Evolutionary conservation across 2,888 invertebrate species (phyloP).

Genomic region (Microplitis manilae): DNA sequence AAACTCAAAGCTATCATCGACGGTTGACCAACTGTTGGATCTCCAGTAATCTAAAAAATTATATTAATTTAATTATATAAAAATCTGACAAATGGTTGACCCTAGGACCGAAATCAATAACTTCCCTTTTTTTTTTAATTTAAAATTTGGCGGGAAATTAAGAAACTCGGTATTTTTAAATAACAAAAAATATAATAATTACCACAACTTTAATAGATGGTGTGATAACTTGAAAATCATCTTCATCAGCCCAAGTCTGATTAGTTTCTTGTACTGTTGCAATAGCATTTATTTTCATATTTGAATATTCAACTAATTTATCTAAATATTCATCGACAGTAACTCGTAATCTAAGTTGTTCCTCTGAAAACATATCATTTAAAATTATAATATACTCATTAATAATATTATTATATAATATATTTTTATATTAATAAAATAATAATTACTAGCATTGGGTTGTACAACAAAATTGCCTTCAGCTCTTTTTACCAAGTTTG

Average conservation of each 20-base stretch:
- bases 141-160: too few relatives aligned
- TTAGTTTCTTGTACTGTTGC: constrained; percentile 86
- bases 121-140: too few relatives aligned
- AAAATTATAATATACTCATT: constrained; percentile 6
- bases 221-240: constrained; percentile 85
- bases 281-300: constrained; percentile 85
- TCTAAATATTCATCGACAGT: constrained; percentile 81
- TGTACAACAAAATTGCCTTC: constrained; percentile 78
- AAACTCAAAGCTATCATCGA: constrained; percentile 76
- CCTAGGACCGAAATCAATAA: too few relatives aligned
- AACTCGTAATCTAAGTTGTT: constrained; percentile 75
- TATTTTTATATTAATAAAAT: constrained; percentile 2
- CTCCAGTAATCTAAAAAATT: constrained; percentile 76
- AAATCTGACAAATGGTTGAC: neutral
- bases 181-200: constrained; percentile 42
- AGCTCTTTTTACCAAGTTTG: constrained; percentile 80
- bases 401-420: neutral
- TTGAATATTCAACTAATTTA: constrained; percentile 86
- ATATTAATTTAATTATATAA: constrained; percentile 26
- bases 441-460: constrained; percentile 76
- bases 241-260: constrained; percentile 87
- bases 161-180: neutral
- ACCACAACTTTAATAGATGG: constrained; percentile 82
- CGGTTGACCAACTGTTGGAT: constrained; percentile 75
- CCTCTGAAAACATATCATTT: constrained; percentile 70